Evolutionary conservation across 2,113 vertebrate species (phyloP).

Genomic region (Brachionichthys hirsutus): DNA sequence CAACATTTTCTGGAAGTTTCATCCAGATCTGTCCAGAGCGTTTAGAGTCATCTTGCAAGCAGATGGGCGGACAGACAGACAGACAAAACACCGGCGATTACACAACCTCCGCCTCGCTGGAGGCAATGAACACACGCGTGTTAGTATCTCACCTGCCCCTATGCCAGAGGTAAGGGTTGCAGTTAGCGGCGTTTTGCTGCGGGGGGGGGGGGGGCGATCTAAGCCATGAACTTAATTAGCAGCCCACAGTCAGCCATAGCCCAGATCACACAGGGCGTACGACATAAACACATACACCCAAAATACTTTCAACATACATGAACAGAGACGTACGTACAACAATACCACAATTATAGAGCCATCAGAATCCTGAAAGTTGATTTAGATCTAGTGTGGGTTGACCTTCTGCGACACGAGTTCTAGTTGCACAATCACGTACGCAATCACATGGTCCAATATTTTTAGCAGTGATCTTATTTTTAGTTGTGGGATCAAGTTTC

Average conservation of each 20-base stretch:
- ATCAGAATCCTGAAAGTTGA: too few species aligned
- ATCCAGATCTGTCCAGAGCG: too few species aligned
- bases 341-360: too few species aligned
- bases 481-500: conserved; percentile 55
- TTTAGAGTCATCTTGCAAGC: too few species aligned
- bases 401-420: conserved; percentile 1
- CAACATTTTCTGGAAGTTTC: conserved; percentile 22
- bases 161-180: conserved; percentile 87
- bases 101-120: conserved; percentile 6
- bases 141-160: conserved; percentile 87
- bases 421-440: conserved; percentile 40
- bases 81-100: too few species aligned
- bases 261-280: conserved; percentile 85
- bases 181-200: conserved; percentile 87
- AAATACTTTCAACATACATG: conserved; percentile 40
- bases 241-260: conserved; percentile 93
- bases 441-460: conserved; percentile 23
- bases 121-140: conserved; percentile 52
- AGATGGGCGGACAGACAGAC: too few species aligned
- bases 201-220: conserved; percentile 71
- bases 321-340: conserved; percentile 27
- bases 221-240: conserved; percentile 87
- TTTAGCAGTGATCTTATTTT: conserved; percentile 56
- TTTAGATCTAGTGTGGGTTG: too few species aligned
- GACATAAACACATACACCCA: conserved; percentile 59